Percentiles rank a stretch among this genome's conserved stretches.
Evolutionary conservation across 92 coral and sea anemone genomes (phyloP).

Genomic region (Zoanthus sociatus): DNA sequence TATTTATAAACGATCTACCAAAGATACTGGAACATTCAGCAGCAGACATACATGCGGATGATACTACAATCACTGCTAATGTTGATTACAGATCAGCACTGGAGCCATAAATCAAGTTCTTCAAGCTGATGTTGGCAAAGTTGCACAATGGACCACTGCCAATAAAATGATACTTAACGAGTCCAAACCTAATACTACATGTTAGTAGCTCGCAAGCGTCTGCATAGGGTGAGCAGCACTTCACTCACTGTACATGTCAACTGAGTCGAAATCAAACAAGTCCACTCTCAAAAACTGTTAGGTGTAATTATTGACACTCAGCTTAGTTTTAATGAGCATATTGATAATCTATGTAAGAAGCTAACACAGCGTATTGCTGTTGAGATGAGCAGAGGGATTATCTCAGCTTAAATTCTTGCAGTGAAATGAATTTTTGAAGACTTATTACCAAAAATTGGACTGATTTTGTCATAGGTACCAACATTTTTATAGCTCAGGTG

Average conservation of each 20-base stretch:
- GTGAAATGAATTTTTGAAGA: too few relatives aligned
- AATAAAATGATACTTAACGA: not conserved
- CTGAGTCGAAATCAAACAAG: not conserved
- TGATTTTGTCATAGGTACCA: too few relatives aligned
- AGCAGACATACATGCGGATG: not conserved
- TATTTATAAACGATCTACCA: not conserved
- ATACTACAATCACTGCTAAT: not conserved
- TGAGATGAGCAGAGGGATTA: too few relatives aligned
- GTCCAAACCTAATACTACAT: not conserved
- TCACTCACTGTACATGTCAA: not conserved
- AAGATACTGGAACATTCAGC: too few relatives aligned
- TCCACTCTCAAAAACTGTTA: too few relatives aligned
- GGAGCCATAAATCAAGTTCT: not conserved
- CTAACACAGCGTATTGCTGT: not conserved
- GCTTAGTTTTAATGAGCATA: too few relatives aligned
- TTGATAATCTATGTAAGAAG: not conserved
- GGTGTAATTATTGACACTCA: too few relatives aligned
- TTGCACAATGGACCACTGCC: too few relatives aligned
- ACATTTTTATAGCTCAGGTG: too few relatives aligned
- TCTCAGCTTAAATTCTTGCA: too few relatives aligned
- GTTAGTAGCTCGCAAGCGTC: slow-evolving; percentile 2
- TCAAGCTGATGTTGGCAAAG: too few relatives aligned
- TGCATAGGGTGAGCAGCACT: not conserved
- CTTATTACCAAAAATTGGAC: too few relatives aligned
- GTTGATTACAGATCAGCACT: not conserved